Evolutionary conservation across 2,113 vertebrate species (phyloP), one percentile per base, ranked within the genome.

Genomic region (Epinephelus cyanopodus): DNA sequence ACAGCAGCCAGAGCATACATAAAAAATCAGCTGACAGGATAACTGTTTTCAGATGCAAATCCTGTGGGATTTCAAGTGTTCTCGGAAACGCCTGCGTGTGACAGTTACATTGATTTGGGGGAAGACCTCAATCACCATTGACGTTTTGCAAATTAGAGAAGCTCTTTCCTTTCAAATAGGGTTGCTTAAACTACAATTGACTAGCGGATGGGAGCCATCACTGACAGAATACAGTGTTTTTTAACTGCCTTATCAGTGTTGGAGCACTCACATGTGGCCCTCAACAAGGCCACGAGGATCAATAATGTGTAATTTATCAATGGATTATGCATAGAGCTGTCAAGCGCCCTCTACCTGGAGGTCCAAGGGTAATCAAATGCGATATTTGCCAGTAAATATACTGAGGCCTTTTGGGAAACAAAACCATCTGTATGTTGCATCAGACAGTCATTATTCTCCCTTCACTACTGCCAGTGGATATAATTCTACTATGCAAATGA

Each of bases 41-140:
- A 89, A 81, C 77, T 82, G 72, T 91, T 92, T 92, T 91, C 87
- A 74, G 77, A 93, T 91, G 89, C 80, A 90, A 92, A 92, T 94
- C 86, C 82, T 1, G 2, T 21, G 60, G 78, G 87, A 82, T 88
- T 84, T 87, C 72, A 68, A 88, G 77, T 37, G 80, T 81, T 81
- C 76, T 83, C 69, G 60, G 68, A 87, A 87, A 76, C 12, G 29
- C 69, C 60, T 47, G 66, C 66, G 48, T 77, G 56, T 86, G 90
- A 85, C 81, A 79, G 57, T 54, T 53, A 15, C 81, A 92, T 92
- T 86, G 91, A 93, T 93, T 90, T 64, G 27, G 25, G 68, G 70
- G 75, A 89, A 89, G 74, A 77, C 87, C 76, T 91, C 87, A 83
- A 90, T 93, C 85, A 89, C 83, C 65, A 79, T 77, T 77, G 89